phyloP scores from a whole-genome alignment of 1,140 invertebrate genomes.

The Hetaerina americana region DNA sequence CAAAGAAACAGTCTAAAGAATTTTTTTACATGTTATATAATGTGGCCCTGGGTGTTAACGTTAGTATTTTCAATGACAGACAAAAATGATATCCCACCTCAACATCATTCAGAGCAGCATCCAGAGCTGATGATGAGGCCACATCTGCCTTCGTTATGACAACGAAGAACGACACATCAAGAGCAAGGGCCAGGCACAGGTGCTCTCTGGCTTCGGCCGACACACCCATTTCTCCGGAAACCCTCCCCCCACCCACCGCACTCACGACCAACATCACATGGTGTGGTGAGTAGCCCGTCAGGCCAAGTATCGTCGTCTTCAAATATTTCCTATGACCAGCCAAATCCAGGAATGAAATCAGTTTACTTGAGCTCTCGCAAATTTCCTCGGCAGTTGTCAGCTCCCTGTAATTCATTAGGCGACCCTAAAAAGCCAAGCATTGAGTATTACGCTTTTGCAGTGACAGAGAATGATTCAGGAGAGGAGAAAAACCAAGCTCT shows the following conservation, averaged over 20 bases:
- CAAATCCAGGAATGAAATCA: conserved; percentile 91
- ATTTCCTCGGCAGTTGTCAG: conserved; percentile 90
- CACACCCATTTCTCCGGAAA: conserved; percentile 31
- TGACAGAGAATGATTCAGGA: too few relatives aligned
- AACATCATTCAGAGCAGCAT: conserved; percentile 45
- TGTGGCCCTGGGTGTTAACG: too few relatives aligned
- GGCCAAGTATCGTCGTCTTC: conserved; percentile 84
- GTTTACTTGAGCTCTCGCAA: conserved; percentile 74
- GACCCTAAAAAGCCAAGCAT: conserved; percentile 33
- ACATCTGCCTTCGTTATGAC: conserved; percentile 84
- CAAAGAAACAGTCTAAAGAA: too few relatives aligned
- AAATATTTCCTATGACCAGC: conserved; percentile 95
- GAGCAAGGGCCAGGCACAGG: conserved; percentile 62
- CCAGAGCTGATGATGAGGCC: conserved; percentile 33
- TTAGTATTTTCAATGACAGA: too few relatives aligned
- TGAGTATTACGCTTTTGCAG: too few relatives aligned
- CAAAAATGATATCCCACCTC: conserved; percentile 22
- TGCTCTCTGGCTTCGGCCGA: conserved; percentile 68
- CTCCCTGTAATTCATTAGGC: conserved; percentile 77
- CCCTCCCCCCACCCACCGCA: conserved; percentile 34
- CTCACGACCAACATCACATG: conserved; percentile 85
- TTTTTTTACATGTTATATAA: too few relatives aligned
- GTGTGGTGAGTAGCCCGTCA: conserved; percentile 89
- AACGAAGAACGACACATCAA: conserved; percentile 81
- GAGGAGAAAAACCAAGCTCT: too few relatives aligned